Evolutionary conservation across 2,888 invertebrate genomes (phyloP).

Genomic region (Hoplodrina ambigua): DNA sequence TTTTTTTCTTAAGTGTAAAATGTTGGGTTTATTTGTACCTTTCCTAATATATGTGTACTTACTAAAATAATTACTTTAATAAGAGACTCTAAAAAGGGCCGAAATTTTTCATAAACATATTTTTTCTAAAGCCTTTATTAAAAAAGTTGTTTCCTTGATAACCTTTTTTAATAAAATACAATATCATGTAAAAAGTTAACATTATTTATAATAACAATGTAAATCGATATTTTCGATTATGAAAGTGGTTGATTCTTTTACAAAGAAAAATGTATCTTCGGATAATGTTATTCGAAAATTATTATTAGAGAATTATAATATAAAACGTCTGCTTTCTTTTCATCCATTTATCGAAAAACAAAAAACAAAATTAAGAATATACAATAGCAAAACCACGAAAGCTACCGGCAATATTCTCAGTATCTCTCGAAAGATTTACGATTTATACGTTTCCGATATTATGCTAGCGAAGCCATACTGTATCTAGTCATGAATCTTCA

Average conservation of each 20-base stretch:
- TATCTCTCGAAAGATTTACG: slow-evolving; percentile 28
- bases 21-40: no score
- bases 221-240: not conserved
- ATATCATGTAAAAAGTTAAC: not conserved
- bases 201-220: not conserved
- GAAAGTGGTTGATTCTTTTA: not conserved
- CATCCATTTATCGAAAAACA: no score
- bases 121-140: not conserved
- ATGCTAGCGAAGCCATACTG: slow-evolving; percentile 22
- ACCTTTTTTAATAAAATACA: not conserved
- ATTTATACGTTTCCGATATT: slow-evolving; percentile 36
- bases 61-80: no score
- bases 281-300: no score
- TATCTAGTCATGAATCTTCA: slow-evolving; percentile 35
- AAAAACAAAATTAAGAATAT: slow-evolving; percentile 30
- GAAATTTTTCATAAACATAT: not conserved
- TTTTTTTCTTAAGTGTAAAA: no score
- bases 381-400: slow-evolving; percentile 24
- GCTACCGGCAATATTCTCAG: slow-evolving; percentile 25
- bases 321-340: no score
- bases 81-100: no score
- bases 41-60: no score
- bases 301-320: no score
- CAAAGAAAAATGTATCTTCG: not conserved
- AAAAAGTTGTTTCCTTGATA: not conserved